Base-by-base conservation (phyloP, 2,113 vertebrate species). In the Alaudala cheleensis region DNA sequence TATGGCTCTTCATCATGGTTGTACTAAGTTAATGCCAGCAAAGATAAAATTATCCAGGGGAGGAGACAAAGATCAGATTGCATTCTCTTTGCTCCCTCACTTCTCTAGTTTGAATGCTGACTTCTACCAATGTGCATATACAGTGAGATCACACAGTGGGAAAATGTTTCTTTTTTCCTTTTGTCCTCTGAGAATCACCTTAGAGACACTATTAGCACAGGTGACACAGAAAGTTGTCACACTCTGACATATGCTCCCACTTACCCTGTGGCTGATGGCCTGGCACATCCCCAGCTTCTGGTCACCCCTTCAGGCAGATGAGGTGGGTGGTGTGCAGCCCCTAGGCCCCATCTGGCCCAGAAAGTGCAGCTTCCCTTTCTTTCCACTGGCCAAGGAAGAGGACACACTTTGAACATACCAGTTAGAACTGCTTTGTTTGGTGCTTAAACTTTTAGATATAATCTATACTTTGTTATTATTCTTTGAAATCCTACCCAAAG, bases 191-290 rank as follows among this genome's bases (percentile, higher is more conserved):
- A 67, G 39, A 71, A 58, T 56, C 34, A 56, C 10, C 31, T 49
- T 71, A 31, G 29, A 51, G 9, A 39, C 14, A 5, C n/a, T 34
- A 8, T 28, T 56, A 67, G 25, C 17, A 69, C 40, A 56, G 54
- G 17, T 34, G 5, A 28, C 44, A 18, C 4, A 67, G 49, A 28
- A 60, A 39, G 40, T 5, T 84, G 22, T n/a, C 6, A 0, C n/a
- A 20, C 13, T 17, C 57, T 14, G 42, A 21, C 0, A 0, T 33
- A 10, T 18, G 15, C 9, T 81, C 40, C 24, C 23, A 5, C 21
- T 58, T 17, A 23, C 5, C 31, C 29, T 39, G 47, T 50, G 40
- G 28, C 10, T 2, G 0, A 53, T 23, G 47, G 10, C 11, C 16
- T 0, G 1, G 62, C 50, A 33, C 4, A 5, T 2, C 7, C 18